These are phyloP conservation scores for Eleginops maclovinus DNA, from an alignment of 2,113 vertebrate genomes.

Conservation along the genomic window DNA sequence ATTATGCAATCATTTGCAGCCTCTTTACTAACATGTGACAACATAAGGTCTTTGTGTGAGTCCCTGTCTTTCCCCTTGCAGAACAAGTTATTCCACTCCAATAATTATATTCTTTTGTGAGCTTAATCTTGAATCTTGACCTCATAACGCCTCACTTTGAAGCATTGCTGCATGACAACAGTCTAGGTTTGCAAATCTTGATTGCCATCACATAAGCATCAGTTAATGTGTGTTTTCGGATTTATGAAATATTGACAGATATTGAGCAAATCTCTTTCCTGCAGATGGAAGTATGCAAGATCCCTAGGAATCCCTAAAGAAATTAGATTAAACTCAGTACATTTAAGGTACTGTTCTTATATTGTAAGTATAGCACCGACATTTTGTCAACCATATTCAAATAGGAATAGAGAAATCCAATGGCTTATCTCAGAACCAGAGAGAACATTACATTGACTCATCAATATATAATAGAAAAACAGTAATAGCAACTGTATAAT, in stretches of 20 bases:
- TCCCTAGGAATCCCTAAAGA: no score
- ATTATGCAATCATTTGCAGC: slow-evolving; percentile 10
- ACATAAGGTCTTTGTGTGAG: neutral
- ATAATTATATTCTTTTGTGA: slow-evolving; percentile 6
- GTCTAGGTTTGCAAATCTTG: neutral
- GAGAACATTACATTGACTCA: neutral
- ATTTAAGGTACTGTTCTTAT: no score
- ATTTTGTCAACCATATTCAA: neutral
- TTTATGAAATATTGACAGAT: neutral
- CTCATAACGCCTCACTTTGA: neutral
- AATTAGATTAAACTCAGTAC: no score
- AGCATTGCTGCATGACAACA: neutral
- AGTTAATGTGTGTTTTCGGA: neutral
- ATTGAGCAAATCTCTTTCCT: neutral
- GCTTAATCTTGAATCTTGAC: slow-evolving; percentile 3
- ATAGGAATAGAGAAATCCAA: neutral
- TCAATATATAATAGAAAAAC: neutral
- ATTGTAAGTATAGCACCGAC: no score
- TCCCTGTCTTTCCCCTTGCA: neutral
- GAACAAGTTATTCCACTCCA: slow-evolving; percentile 4
- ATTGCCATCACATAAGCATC: slow-evolving; percentile 4
- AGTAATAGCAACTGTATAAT: neutral
- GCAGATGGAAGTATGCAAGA: slow-evolving; percentile 2
- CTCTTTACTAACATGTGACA: slow-evolving; percentile 2
- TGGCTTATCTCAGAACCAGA: neutral